Conservation (phyloP, 2,888 invertebrate genomes). For the Dynastes tityus region DNA sequence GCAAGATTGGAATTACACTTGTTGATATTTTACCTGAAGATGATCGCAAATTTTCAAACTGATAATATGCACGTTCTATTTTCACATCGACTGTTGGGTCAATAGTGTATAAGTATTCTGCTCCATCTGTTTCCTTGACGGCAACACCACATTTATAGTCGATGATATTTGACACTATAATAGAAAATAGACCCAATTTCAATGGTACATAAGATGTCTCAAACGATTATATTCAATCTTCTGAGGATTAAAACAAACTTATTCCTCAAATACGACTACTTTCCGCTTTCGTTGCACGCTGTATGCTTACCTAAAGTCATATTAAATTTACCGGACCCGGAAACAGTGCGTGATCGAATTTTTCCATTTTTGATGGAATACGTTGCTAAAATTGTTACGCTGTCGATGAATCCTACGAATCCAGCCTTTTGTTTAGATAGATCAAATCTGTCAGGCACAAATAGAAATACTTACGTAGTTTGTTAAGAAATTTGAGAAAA, state of each 20-base stretch:
- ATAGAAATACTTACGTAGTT: too few species aligned
- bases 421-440: not conserved
- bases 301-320: constrained; percentile 26
- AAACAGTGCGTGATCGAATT: constrained; percentile 5
- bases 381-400: not conserved
- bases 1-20: constrained; percentile 24
- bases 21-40: constrained; percentile 40
- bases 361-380: constrained; percentile 32
- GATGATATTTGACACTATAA: not conserved
- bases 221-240: too few species aligned
- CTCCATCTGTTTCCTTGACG: not conserved
- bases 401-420: not conserved
- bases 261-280: too few species aligned
- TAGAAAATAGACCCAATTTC: not conserved
- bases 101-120: not conserved
- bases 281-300: too few species aligned
- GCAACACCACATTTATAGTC: not conserved
- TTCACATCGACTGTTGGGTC: not conserved
- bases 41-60: constrained; percentile 51
- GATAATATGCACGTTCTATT: constrained; percentile 26
- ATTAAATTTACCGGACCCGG: constrained; percentile 22
- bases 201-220: too few species aligned
- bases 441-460: not conserved
- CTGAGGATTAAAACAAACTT: too few species aligned
- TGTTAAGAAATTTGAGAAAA: too few species aligned